These are phyloP conservation scores for Trididemnum miniatum DNA, from an alignment of 23 tunicate species.

Conservation along the genomic window DNA sequence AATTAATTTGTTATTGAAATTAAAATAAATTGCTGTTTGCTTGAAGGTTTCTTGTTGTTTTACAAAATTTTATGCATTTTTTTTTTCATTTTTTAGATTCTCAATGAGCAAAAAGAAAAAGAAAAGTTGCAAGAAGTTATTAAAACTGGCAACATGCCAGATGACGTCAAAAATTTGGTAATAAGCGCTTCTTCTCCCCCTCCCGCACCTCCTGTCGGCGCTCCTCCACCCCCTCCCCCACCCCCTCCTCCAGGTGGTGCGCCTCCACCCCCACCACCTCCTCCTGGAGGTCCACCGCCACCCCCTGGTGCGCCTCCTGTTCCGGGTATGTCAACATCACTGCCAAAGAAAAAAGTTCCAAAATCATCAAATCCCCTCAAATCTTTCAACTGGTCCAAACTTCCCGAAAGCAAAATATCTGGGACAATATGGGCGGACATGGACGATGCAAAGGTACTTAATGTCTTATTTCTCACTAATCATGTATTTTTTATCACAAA, in stretches of 20 bases:
- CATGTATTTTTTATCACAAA: background rate
- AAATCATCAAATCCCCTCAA: conserved; percentile 87
- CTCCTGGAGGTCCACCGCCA: conserved; percentile 84
- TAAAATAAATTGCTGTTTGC: too few species aligned
- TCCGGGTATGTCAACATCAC: conserved; percentile 21
- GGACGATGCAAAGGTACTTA: background rate
- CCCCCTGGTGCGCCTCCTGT: conserved; percentile 68
- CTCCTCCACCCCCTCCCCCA: conserved; percentile 74
- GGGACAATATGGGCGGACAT: conserved; percentile 89
- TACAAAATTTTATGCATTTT: too few species aligned
- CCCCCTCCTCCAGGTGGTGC: conserved; percentile 73
- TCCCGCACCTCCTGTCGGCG: conserved; percentile 45
- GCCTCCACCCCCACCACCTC: conserved; percentile 80
- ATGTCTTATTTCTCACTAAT: background rate
- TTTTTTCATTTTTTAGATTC: conserved; percentile 43
- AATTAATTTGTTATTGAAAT: too few species aligned
- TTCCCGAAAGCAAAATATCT: conserved; percentile 68
- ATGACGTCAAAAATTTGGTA: conserved; percentile 52
- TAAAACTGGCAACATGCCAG: conserved; percentile 63
- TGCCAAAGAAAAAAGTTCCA: conserved; percentile 76
- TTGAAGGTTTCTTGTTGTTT: too few species aligned
- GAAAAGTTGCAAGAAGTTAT: conserved; percentile 65
- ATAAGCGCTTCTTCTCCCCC: conserved; percentile 55
- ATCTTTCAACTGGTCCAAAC: conserved; percentile 97
- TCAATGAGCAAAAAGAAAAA: conserved; percentile 64